These are phyloP conservation scores for Ellobius talpinus DNA, from an alignment of 2,113 vertebrate genomes.

Conservation along the genomic window DNA sequence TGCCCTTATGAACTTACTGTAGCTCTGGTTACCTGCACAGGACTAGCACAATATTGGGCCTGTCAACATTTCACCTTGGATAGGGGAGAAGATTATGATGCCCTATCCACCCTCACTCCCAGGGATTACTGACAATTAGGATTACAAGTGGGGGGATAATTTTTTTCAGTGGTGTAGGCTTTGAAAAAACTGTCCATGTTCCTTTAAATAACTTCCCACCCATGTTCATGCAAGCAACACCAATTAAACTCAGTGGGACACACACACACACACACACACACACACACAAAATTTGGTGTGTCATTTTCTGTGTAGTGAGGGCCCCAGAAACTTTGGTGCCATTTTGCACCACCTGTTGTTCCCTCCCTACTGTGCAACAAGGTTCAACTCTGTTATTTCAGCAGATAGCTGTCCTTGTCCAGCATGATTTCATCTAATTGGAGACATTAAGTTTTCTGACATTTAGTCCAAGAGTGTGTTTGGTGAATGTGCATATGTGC, in stretches of 20 bases:
- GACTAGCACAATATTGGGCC: not conserved
- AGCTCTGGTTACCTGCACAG: not conserved
- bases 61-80: not conserved
- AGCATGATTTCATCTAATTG: slow-evolving; percentile 3
- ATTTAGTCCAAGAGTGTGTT: not conserved
- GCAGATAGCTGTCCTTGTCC: not conserved
- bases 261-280: not conserved
- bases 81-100: not conserved
- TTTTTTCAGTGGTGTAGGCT: not conserved
- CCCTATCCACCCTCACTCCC: not conserved
- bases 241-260: not conserved
- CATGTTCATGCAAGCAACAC: not conserved
- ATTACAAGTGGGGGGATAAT: not conserved
- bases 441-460: not conserved
- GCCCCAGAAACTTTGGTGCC: not conserved
- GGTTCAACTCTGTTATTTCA: not conserved
- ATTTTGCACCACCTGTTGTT: not conserved
- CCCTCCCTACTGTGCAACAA: not conserved
- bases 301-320: not conserved
- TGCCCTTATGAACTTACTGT: not conserved
- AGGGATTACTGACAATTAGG: not conserved
- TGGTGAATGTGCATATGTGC: not conserved
- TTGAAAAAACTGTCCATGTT: not conserved
- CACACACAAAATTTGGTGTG: not conserved
- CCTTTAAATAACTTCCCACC: not conserved